phyloP scores from a whole-genome alignment of 2,113 vertebrate genomes.

The Istiophorus platypterus region DNA sequence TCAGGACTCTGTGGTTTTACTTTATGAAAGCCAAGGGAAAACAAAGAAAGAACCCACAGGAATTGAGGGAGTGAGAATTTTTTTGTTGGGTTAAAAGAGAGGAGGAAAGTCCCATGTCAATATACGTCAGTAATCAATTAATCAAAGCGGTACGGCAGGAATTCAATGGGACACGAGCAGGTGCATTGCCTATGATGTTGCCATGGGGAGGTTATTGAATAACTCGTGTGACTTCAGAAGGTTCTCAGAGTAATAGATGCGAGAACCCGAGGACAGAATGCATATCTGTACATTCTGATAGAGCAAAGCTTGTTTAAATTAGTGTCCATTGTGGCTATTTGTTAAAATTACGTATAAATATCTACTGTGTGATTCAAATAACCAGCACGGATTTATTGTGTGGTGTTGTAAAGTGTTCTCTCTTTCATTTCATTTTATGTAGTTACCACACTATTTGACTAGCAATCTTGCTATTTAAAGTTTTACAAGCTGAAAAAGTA shows the following conservation, averaged over 20 bases:
- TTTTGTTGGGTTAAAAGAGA: constrained; percentile 5
- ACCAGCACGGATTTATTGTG: not conserved
- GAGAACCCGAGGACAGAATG: not conserved
- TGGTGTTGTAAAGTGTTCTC: no score
- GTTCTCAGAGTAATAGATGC: not conserved
- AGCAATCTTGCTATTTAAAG: no score
- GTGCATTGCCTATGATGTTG: constrained; percentile 21
- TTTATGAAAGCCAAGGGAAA: not conserved
- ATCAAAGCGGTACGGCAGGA: not conserved
- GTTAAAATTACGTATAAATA: not conserved
- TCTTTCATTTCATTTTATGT: no score
- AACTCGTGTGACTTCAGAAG: constrained; percentile 6
- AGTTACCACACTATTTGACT: no score
- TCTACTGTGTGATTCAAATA: not conserved
- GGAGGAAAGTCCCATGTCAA: constrained; percentile 11
- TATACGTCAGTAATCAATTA: constrained; percentile 40
- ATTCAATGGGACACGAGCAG: constrained; percentile 16
- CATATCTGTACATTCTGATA: not conserved
- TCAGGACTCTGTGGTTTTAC: constrained; percentile 13
- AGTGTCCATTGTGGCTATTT: not conserved
- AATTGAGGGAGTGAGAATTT: constrained; percentile 2
- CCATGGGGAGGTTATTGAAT: constrained; percentile 12
- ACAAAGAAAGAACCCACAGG: not conserved
- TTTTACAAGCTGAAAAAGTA: no score
- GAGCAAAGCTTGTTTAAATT: constrained; percentile 10